Base-by-base conservation (phyloP, 2,797 vertebrate genomes). In the Melopsittacus undulatus region DNA sequence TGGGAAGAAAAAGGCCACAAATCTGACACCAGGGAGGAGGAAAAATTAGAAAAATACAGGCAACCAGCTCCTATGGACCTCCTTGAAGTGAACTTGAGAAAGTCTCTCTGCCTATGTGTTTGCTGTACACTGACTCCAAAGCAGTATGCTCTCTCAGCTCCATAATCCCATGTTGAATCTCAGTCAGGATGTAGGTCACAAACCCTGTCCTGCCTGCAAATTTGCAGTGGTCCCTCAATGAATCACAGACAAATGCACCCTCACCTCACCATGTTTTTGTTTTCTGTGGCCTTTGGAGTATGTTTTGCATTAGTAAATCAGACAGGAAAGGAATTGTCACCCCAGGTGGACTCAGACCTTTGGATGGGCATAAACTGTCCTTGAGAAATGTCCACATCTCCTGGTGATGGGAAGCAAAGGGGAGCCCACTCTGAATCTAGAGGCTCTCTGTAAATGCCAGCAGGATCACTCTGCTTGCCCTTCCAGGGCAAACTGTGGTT, bases 91-190 rank as follows among this genome's bases (percentile, higher is more conserved):
- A 43, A 4, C 17, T n/a, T 9, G 26, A 56, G 57, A 5, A 63
- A 51, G 19, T 12, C 5, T 52, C 19, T 52, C 32, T 10, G 1
- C 34, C 11, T 1, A 0, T 8, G 3, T 4, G 2, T 32, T 78
- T 36, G 8, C 43, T 40, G 26, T 48, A 10, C 9, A 6, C n/a
- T 0, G 1, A 11, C 24, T 62, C 42, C 51, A 30, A 20, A 68
- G 22, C 26, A 26, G 14, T 4, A 45, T 4, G 13, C 34, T 51
- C 34, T 8, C 64, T 27, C 9, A 3, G 4, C 51, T 61, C 59
- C 59, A 26, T 1, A 1, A 17, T 20, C 40, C 52, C 40, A 0
- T 1, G 40, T 2, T 26, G 66, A 74, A 42, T 23, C 32, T 8
- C 45, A 20, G 13, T 13, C 6, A 10, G 42, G 67, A 19, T 2